These are phyloP conservation scores for Poecilus cupreus DNA, from an alignment of 2,888 invertebrate species.

Conservation along the genomic window DNA sequence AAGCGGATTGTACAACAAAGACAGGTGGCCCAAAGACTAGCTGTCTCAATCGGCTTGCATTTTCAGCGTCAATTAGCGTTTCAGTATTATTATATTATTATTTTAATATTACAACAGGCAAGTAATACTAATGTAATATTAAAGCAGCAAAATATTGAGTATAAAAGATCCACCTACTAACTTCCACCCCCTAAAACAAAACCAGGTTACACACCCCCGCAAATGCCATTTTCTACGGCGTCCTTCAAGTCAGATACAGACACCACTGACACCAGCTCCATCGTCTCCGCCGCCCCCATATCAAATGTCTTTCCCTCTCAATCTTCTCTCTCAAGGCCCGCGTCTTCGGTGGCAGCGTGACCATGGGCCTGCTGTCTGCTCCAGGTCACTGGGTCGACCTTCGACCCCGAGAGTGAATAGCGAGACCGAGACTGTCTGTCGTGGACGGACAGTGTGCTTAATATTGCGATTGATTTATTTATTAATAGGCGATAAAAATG, in stretches of 20 bases:
- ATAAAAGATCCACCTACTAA: background rate
- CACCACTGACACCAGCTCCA: background rate
- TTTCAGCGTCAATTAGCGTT: too few relatives aligned
- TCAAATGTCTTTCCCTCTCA: background rate
- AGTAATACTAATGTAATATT: too few relatives aligned
- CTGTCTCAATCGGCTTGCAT: too few relatives aligned
- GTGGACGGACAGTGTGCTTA: background rate
- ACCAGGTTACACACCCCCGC: constrained; percentile 5
- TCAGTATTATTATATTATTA: too few relatives aligned
- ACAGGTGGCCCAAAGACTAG: too few relatives aligned
- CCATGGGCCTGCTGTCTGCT: background rate
- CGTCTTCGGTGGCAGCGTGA: background rate
- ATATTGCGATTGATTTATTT: background rate
- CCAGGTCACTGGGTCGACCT: constrained; percentile 15
- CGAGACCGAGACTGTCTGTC: background rate
- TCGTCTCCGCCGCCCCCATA: background rate
- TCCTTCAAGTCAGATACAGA: background rate
- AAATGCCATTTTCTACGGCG: background rate
- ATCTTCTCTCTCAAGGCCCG: background rate
- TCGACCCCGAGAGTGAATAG: background rate
- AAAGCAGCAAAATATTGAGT: too few relatives aligned
- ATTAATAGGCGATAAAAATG: too few relatives aligned
- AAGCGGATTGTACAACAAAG: too few relatives aligned
- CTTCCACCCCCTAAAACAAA: background rate
- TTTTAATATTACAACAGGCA: too few relatives aligned